These are phyloP conservation scores for Whitmania pigra DNA, from an alignment of 1,140 invertebrate species.

Conservation along the genomic window DNA sequence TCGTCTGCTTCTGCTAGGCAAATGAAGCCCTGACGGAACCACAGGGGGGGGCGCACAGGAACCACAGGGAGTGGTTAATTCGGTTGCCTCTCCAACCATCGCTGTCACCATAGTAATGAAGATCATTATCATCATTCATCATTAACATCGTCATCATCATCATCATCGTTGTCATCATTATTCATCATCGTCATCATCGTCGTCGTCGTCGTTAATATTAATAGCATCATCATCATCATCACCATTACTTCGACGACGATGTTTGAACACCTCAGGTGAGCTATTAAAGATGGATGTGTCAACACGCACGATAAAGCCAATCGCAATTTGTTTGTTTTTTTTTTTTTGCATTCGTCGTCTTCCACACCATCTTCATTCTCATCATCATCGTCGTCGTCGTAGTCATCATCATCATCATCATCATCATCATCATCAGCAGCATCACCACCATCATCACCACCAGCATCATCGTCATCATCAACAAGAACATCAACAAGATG, in stretches of 20 bases:
- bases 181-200: background rate
- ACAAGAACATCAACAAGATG: no score
- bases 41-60: background rate
- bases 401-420: background rate
- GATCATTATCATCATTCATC: conserved; percentile 9
- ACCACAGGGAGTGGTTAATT: background rate
- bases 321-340: no score
- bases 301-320: no score
- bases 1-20: no score
- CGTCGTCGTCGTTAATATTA: background rate
- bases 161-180: conserved; percentile 14
- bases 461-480: background rate
- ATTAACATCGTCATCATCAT: conserved; percentile 14
- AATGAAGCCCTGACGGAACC: background rate
- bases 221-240: background rate
- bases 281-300: no score
- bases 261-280: no score
- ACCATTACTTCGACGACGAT: background rate
- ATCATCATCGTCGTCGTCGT: background rate
- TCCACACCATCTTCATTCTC: background rate
- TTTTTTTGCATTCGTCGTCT: no score
- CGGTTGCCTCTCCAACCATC: no score
- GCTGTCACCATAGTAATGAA: conserved; percentile 13
- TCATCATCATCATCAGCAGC: conserved; percentile 11
- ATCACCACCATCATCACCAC: background rate